Base-by-base conservation (phyloP, 1,140 invertebrate genomes). In the Drosophila insularis region DNA sequence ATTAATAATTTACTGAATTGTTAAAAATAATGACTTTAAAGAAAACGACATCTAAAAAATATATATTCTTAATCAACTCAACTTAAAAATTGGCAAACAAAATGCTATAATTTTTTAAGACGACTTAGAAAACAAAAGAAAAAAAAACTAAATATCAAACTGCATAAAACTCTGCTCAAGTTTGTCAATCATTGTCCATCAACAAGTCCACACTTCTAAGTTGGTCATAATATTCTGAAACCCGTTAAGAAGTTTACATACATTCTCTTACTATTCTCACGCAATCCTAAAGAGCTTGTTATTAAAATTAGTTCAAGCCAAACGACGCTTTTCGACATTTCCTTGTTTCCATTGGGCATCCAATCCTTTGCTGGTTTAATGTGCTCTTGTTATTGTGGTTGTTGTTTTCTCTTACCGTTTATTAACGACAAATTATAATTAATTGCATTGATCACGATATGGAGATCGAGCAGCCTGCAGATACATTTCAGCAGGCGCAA, bases 371-470 rank as follows among this genome's bases (percentile, higher is more conserved):
- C 31, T 46, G 39, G 2, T n/a, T 37, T 37, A 4, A 37, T 37
- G 35, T 37, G 32, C 6, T 23, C 0, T 53, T 23, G 43, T n/a
- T 14, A 1, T 14, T 50, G 21, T 60, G 23, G 66, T 68, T 73
- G 76, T 77, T 53, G 19, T 50, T 50, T 8, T 14, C 14, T 17
- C 40, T 6, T 60, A 23, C 65, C 75, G 71, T 74, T 82, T 84
- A 84, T 87, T 78, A 81, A 82, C 78, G 81, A 90, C 86, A 90
- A 89, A 90, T 90, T 90, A 90, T 90, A 86, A 90, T 86, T 90
- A 90, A 90, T 90, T 90, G 86, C 76, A 80, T 72, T 64, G 86
- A 89, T 90, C 86, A 90, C 86, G 86, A 73, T 81, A 90, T 90
- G 86, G 73, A 77, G 86, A 80, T 89, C 71, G 64, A 81, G 86